A percentile compares a stretch with the other conserved stretches of the same genome.
These are phyloP conservation scores for Chloroclysta siterata DNA, from an alignment of 2,888 invertebrate genomes.

Conservation along the genomic window DNA sequence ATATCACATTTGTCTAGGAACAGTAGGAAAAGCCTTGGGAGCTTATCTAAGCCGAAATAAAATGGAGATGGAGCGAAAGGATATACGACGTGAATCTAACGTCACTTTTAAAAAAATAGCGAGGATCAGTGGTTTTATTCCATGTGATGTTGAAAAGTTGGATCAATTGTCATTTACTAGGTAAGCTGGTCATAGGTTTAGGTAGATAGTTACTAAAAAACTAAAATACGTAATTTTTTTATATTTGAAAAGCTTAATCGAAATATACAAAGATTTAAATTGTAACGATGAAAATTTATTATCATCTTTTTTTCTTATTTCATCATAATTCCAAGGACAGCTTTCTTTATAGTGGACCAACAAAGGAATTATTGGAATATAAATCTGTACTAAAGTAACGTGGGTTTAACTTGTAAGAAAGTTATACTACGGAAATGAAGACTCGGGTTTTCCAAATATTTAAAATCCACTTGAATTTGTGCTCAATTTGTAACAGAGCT, in stretches of 20 bases:
- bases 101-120: slow-evolving; percentile 71
- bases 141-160: slow-evolving; percentile 25
- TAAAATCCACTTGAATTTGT: too few species aligned
- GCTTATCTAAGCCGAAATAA: slow-evolving; percentile 71
- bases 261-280: too few species aligned
- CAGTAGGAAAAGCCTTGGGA: slow-evolving; percentile 60
- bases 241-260: too few species aligned
- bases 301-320: too few species aligned
- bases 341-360: too few species aligned
- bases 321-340: too few species aligned
- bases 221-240: neutral
- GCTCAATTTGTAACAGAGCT: neutral
- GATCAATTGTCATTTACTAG: slow-evolving; percentile 14
- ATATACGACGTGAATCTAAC: slow-evolving; percentile 63
- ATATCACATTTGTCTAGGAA: slow-evolving; percentile 65
- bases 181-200: neutral
- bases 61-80: slow-evolving; percentile 75
- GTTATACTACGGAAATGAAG: too few species aligned
- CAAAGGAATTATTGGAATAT: too few species aligned
- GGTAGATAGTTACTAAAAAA: neutral
- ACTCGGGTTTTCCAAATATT: too few species aligned
- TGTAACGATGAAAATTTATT: too few species aligned
- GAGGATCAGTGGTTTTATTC: slow-evolving; percentile 42
- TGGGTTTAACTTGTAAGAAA: too few species aligned
- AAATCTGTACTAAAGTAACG: too few species aligned